A percentile compares a stretch with the other conserved stretches of the same genome.
phyloP scores from a whole-genome alignment of 2,113 vertebrate genomes.

The Ancistrus triradiatus region DNA sequence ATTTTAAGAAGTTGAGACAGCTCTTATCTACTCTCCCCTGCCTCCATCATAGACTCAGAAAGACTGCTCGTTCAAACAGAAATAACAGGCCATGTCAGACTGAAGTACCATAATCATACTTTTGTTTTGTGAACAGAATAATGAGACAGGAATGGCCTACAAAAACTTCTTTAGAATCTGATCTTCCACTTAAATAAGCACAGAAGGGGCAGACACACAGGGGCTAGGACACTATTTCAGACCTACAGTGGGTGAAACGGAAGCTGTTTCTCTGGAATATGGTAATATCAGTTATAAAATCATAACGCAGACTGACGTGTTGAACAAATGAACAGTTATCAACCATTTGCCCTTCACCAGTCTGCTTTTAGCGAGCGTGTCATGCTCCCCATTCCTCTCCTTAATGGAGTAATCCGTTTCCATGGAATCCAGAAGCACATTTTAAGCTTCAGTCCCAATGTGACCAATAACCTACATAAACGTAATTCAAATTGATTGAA shows the following conservation, averaged over 20 bases:
- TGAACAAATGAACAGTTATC: too few relatives aligned
- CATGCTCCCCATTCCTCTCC: too few relatives aligned
- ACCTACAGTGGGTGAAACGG: background rate
- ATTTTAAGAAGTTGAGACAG: constrained; percentile 37
- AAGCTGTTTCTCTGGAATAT: too few relatives aligned
- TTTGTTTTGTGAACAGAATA: constrained; percentile 27
- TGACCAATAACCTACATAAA: too few relatives aligned
- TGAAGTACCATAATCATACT: constrained; percentile 32
- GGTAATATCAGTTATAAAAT: too few relatives aligned
- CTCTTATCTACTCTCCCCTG: constrained; percentile 28
- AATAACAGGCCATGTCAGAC: constrained; percentile 30
- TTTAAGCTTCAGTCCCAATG: too few relatives aligned
- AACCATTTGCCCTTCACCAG: too few relatives aligned
- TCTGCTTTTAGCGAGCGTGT: too few relatives aligned
- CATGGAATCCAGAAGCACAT: too few relatives aligned
- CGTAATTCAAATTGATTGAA: too few relatives aligned
- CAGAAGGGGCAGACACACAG: background rate
- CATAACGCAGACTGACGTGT: too few relatives aligned
- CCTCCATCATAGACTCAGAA: constrained; percentile 21
- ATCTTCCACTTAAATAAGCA: constrained; percentile 2
- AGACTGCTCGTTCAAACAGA: constrained; percentile 35
- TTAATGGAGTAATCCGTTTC: too few relatives aligned
- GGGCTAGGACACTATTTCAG: background rate
- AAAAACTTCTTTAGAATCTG: constrained; percentile 5
- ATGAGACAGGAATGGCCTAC: constrained; percentile 13